Evolutionary conservation across 2,797 vertebrate genomes (phyloP), one percentile per base, ranked within the genome.

Genomic region (Argya squamiceps): DNA sequence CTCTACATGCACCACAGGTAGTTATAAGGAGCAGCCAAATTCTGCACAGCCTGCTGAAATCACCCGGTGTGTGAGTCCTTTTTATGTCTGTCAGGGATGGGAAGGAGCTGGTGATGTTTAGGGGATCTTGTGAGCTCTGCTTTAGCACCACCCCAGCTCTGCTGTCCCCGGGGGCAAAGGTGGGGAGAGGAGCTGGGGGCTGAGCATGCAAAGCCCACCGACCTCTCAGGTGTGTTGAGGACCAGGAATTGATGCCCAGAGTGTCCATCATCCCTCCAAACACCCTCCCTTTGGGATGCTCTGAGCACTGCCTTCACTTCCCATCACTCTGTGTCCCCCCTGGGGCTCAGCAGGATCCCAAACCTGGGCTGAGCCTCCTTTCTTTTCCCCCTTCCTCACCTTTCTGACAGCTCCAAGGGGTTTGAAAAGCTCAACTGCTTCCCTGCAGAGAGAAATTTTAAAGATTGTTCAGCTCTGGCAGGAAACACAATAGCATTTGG

Each of bases 1-100:
- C 84, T 98, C 99, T 97, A 99, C 99, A 63, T 99, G 99, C 92
- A 99, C 99, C 68, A 99, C 99, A 98, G 99, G 99, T 99, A 97
- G 84, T 86, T 96, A 91, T 80, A 47, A 93, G 93, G 32, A 94
- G 89, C 95, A 91, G 94, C 90, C 96, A 79, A 93, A 74, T 64
- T 88, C 95, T 89, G 91, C 95, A 75, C 88, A 88, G 5, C 93
- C 5, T 55, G 88, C 96, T 84, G 95, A 88, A 77, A 94, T 83
- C 96, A 92, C 93, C 93, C 10, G 85, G 92, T 94, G 95, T 94
- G 96, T 97, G 96, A 97, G 96, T 97, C 93, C 64, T 49, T 96
- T 96, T 95, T 92, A 10, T 83, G 87, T 94, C 95, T 93, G 92
- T 53, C 26, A 95, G 82, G 14, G 88, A 73, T 92, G 90, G 87